These are phyloP conservation scores for Metopolophium dirhodum DNA, from an alignment of 1,140 invertebrate genomes.

Conservation along the genomic window DNA sequence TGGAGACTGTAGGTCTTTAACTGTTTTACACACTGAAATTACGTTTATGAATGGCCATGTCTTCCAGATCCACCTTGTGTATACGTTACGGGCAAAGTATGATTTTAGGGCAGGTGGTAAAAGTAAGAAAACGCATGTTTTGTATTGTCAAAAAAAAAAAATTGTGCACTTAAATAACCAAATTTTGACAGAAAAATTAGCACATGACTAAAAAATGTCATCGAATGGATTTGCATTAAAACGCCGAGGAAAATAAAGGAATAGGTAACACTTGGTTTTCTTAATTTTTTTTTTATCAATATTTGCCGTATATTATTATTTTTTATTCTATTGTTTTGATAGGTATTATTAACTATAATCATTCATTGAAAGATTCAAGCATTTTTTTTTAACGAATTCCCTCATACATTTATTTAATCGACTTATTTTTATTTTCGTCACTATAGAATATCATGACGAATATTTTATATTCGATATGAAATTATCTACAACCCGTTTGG, in stretches of 20 bases:
- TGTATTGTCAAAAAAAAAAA: too few relatives aligned
- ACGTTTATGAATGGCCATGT: background rate
- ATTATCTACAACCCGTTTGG: background rate
- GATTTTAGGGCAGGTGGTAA: background rate
- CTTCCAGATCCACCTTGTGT: background rate
- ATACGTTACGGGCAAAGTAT: background rate
- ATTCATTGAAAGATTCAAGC: background rate
- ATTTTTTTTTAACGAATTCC: background rate
- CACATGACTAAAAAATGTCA: too few relatives aligned
- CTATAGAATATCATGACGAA: background rate
- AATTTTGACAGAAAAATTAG: too few relatives aligned
- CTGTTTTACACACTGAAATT: background rate
- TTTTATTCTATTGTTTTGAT: background rate
- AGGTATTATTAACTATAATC: background rate
- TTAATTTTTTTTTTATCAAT: too few relatives aligned
- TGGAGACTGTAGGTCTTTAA: background rate
- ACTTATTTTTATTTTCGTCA: background rate
- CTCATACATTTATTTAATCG: background rate
- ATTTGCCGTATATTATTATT: background rate
- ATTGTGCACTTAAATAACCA: too few relatives aligned
- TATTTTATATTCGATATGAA: background rate
- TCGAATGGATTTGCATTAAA: too few relatives aligned
- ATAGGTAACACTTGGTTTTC: too few relatives aligned
- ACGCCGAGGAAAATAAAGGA: too few relatives aligned
- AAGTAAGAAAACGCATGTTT: background rate